Evolutionary conservation across 2,888 invertebrate genomes (phyloP), one percentile per base, ranked within the genome.

Genomic region (Andrena bicolor): DNA sequence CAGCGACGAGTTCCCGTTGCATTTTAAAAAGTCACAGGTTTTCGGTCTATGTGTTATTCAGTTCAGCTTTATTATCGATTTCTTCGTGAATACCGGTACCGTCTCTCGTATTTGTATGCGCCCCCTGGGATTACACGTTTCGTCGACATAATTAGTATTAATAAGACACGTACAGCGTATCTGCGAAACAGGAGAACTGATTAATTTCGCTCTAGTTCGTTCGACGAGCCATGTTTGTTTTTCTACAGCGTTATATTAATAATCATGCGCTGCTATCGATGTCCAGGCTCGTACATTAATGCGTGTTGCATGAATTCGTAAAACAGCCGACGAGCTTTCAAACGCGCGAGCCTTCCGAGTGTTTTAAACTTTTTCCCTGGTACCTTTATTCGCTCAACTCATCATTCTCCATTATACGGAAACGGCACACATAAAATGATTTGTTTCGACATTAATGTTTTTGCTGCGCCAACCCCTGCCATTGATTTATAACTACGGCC

Each of bases 1-100:
- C 30, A 53, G 51, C 51, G 51, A 53, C 51, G 66, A 28, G 23
- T 53, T 66, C 20, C 30, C 28, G 20, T 66, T 66, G 48, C 51
- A 51, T 30, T 51, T 5, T 10, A 30, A 20, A 51, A 23, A 23
- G 56, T 56, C 23, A 13, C 10, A 56, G 23, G 8, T 20, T 56
- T 56, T 10, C 26, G 10, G 23, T 41, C 41, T 41, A 41, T 16
- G 4, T 10, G 56, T 56, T 56, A 10, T 56, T 53, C 7, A 3
- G 20, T n/a, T 53, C 53, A 23, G 53, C 41, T 41, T 41, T 41
- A 41, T 41, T 41, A 41, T 41, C 41, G 41, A 23, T 23, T 56
- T 56, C 20, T 56, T 26, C 26, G 56, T 20, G 20, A 53, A 16
- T 41, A 41, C 7, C 26, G 13, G 10, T 0, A 2, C 20, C 13